Evolutionary conservation across 1,140 invertebrate genomes (phyloP).

Genomic region (Ceratoteleas bidentatus): DNA sequence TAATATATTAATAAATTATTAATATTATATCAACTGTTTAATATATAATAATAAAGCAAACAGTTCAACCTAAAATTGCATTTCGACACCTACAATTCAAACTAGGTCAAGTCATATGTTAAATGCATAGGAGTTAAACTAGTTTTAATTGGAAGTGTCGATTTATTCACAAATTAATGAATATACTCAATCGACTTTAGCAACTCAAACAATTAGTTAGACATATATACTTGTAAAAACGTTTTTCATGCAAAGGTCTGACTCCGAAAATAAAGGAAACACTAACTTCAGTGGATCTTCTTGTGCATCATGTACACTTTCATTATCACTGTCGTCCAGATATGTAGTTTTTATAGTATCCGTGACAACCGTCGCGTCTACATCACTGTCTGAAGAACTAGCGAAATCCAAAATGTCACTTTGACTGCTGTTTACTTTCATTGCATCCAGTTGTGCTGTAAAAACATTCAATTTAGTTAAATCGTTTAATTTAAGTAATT

Average conservation of each 20-base stretch:
- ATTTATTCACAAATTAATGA: too few relatives aligned
- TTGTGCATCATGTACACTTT: conserved; percentile 89
- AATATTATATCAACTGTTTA: too few relatives aligned
- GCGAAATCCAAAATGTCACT: conserved; percentile 86
- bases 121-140: too few relatives aligned
- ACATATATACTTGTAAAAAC: neutral
- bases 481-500: too few relatives aligned
- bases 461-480: conserved; percentile 5
- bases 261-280: conserved; percentile 7
- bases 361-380: conserved; percentile 84
- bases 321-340: conserved; percentile 87
- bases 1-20: too few relatives aligned
- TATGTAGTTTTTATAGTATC: conserved; percentile 85
- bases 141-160: too few relatives aligned
- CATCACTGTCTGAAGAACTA: conserved; percentile 89
- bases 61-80: too few relatives aligned
- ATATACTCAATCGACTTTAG: too few relatives aligned
- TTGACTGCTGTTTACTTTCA: conserved; percentile 82
- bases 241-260: conserved; percentile 36
- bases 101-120: too few relatives aligned
- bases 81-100: too few relatives aligned
- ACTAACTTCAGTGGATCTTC: conserved; percentile 90
- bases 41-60: too few relatives aligned
- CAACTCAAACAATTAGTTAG: neutral
- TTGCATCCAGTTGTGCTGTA: conserved; percentile 83